A percentile compares a stretch with the other conserved stretches of the same genome.
Conservation (phyloP, 1,140 invertebrate species). For the Sycophaga agraensis region DNA sequence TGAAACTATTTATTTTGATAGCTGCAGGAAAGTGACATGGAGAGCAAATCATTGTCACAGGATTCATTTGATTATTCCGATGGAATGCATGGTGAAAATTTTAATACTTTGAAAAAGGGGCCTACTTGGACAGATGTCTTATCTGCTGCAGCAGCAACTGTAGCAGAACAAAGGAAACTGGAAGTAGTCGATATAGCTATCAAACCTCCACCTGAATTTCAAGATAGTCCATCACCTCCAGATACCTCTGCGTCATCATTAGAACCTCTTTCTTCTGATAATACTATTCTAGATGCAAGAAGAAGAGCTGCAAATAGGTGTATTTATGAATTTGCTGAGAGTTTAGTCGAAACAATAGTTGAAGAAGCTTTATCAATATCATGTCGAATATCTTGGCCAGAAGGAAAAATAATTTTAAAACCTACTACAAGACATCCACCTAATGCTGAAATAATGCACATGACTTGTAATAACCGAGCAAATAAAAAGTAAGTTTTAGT, state of each 20-base stretch:
- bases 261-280: conserved; percentile 39
- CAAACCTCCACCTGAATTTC: conserved; percentile 78
- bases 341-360: conserved; percentile 44
- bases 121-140: conserved; percentile 61
- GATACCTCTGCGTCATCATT: conserved; percentile 46
- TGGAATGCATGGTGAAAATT: conserved; percentile 75
- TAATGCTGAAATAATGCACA: conserved; percentile 17
- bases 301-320: conserved; percentile 36
- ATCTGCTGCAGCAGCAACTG: conserved; percentile 48
- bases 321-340: conserved; percentile 47
- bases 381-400: conserved; percentile 53
- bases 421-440: conserved; percentile 24
- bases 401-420: conserved; percentile 43
- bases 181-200: conserved; percentile 63
- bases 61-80: conserved; percentile 70
- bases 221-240: conserved; percentile 62
- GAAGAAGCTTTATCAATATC: conserved; percentile 51
- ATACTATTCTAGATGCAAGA: conserved; percentile 11
- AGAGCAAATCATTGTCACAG: conserved; percentile 65
- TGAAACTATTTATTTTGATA: conserved; percentile 32
- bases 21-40: conserved; percentile 69
- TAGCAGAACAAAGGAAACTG: conserved; percentile 30
- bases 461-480: conserved; percentile 14
- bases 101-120: conserved; percentile 78
- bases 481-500: conserved; percentile 21